Conservation (phyloP, 2,888 invertebrate species). For the Callyntrura guangdongensis region DNA sequence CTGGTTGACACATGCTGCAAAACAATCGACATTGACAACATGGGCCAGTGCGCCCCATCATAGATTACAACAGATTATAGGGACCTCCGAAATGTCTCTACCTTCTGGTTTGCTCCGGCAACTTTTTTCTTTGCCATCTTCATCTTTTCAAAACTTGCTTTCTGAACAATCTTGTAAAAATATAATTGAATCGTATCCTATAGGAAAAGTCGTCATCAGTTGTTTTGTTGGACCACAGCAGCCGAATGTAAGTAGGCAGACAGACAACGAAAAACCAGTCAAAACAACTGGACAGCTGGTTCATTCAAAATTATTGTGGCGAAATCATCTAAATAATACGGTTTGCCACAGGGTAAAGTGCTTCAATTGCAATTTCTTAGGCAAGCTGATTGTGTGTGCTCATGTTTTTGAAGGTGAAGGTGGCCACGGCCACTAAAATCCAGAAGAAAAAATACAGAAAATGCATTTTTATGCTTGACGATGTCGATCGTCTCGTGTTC, state of each 20-base stretch:
- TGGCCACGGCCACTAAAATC: background rate
- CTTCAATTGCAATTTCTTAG: background rate
- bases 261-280: background rate
- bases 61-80: background rate
- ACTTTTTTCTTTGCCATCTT: background rate
- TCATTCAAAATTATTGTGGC: background rate
- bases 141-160: background rate
- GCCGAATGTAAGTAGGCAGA: background rate
- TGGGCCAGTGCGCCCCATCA: background rate
- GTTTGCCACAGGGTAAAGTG: background rate
- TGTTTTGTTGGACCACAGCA: background rate
- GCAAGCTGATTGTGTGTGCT: background rate
- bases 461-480: background rate
- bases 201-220: background rate
- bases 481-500: background rate
- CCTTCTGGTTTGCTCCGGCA: slow-evolving; percentile 22
- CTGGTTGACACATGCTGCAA: slow-evolving; percentile 34
- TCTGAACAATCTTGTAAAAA: background rate
- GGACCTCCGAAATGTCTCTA: background rate
- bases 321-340: no score
- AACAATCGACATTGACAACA: background rate
- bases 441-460: background rate
- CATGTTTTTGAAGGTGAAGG: slow-evolving; percentile 28
- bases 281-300: slow-evolving; percentile 29
- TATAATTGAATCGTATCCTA: background rate